Percentiles rank a stretch among this genome's conserved stretches.
phyloP scores from a whole-genome alignment of 2,113 vertebrate species.

The Mandrillus leucophaeus region DNA sequence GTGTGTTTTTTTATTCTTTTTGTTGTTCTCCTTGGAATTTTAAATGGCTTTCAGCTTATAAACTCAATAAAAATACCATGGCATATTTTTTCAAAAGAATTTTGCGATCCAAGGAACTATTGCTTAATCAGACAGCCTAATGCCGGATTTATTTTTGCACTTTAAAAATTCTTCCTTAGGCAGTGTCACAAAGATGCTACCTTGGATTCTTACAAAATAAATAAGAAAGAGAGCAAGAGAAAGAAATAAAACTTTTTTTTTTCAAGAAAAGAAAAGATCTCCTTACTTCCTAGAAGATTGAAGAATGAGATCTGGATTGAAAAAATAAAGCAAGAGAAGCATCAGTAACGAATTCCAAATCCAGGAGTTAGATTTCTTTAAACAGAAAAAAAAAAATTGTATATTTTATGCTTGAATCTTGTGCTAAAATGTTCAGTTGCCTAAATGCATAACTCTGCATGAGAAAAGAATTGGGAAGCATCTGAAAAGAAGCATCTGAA shows the following conservation, averaged over 20 bases:
- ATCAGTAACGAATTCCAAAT: slow-evolving; percentile 4
- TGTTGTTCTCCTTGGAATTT: slow-evolving; percentile 77
- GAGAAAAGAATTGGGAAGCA: slow-evolving; percentile 10
- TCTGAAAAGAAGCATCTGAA: slow-evolving; percentile 53
- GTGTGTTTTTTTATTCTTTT: slow-evolving; percentile 71
- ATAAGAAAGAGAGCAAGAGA: neutral
- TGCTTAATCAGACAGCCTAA: slow-evolving; percentile 73
- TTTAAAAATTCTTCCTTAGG: slow-evolving; percentile 50
- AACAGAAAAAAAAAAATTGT: neutral
- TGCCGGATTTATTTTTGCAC: slow-evolving; percentile 65
- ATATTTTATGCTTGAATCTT: slow-evolving; percentile 40
- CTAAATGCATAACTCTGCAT: neutral
- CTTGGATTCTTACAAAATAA: slow-evolving; percentile 56
- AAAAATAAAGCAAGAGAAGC: neutral
- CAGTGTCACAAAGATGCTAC: slow-evolving; percentile 59
- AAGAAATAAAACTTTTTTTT: neutral
- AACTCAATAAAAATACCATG: slow-evolving; percentile 74
- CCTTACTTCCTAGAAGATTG: neutral
- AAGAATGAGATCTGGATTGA: neutral
- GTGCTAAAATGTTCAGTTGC: slow-evolving; percentile 1
- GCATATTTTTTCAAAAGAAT: slow-evolving; percentile 69
- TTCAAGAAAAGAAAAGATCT: neutral
- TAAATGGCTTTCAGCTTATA: slow-evolving; percentile 76
- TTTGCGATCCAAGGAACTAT: slow-evolving; percentile 70
- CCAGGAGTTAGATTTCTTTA: neutral